Evolutionary conservation across 2,888 invertebrate species (phyloP), one percentile per base, ranked within the genome.

Genomic region (Muschampia plurimacula): DNA sequence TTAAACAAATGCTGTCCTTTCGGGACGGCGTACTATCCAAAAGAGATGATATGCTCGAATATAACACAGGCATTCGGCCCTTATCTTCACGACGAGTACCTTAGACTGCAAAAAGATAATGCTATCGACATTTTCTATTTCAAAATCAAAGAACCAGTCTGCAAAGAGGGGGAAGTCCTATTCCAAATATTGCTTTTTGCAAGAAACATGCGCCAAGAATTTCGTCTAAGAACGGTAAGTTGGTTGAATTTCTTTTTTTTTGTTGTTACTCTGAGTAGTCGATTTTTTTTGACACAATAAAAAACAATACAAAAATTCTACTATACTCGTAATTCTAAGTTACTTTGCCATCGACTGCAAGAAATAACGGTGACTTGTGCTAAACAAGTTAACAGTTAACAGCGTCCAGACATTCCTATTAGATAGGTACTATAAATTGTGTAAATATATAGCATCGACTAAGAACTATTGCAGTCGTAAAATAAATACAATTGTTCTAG

Each of bases 1-100:
- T 9, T 70, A 22, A 46, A 22, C 15, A 70, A 70, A 22, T 70
- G 70, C 59, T 70, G 70, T 39, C 70, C 70, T 6, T 65, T 65
- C 6, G 65, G 59, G 13, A 10, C 8, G 8, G 65, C 55, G 4
- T 70, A 70, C 36, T 2, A 70, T 65, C 36, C 59, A 7, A 15
- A 8, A 7, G 49, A 22, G 0, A 52, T 2, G 49, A 66, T 0
- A n/a, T 71, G 71, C 9, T n/a, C 59, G 12, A 71, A 66, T 46
- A 36, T 46, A 9, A 59, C 59, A 9, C 12, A 66, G 5, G 12
- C 36, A 28, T 62, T 41, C 9, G 62, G 36, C 10, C 62, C 62
- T n/a, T 15, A 62, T 15, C 8, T 62, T 22, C 39, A 62, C 10
- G 62, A 62, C n/a, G 62, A 41, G n/a, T 41, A 41, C 1, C 15